Conservation (phyloP, 2,113 vertebrate genomes). For the Bombycilla garrulus region DNA sequence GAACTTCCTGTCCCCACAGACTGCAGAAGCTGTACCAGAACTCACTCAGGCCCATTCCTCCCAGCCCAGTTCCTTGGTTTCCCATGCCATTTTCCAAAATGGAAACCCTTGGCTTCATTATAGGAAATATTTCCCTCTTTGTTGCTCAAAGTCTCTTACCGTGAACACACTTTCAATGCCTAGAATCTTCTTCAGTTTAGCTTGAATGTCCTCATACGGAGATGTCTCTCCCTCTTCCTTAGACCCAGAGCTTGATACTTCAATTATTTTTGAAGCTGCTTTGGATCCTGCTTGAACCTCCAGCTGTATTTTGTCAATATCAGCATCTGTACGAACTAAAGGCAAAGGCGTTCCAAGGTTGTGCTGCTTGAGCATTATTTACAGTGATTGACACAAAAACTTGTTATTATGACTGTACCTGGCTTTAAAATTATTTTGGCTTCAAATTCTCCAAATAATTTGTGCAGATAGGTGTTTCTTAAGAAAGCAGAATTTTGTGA, state of each 20-base stretch:
- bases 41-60: not conserved
- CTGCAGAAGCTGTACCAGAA: not conserved
- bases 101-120: not conserved
- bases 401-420: constrained; percentile 66
- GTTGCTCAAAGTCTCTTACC: constrained; percentile 14
- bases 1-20: not conserved
- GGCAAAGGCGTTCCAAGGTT: not conserved
- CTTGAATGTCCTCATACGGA: constrained; percentile 19
- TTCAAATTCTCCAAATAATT: constrained; percentile 71
- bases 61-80: not conserved
- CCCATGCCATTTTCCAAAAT: not conserved
- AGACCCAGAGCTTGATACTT: constrained; percentile 43
- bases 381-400: not conserved
- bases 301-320: constrained; percentile 78
- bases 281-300: constrained; percentile 78
- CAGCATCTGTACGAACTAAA: constrained; percentile 56
- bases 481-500: constrained; percentile 61
- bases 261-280: constrained; percentile 76
- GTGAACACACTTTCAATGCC: constrained; percentile 34
- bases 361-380: not conserved
- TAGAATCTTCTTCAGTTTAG: constrained; percentile 75
- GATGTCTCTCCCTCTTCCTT: constrained; percentile 13
- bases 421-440: constrained; percentile 67
- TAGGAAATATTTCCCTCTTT: not conserved
- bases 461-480: constrained; percentile 66